Evolutionary conservation across 2,797 vertebrate species (phyloP).

Genomic region (Chelonia mydas): DNA sequence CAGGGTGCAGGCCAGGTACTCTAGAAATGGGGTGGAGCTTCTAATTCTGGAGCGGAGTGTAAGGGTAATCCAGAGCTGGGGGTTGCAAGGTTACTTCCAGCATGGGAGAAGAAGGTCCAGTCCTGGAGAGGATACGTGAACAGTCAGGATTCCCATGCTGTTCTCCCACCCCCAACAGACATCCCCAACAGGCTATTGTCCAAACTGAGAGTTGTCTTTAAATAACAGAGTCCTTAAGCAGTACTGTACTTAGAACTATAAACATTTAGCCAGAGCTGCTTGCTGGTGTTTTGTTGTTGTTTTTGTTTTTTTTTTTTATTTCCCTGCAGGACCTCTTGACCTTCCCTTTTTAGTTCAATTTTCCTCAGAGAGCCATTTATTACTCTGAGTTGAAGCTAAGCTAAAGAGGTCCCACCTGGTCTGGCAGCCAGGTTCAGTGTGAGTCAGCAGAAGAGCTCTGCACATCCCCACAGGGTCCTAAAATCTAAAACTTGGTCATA

Average conservation of each 20-base stretch:
- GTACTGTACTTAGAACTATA: neutral
- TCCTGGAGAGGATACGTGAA: neutral
- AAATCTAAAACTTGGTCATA: constrained; percentile 9
- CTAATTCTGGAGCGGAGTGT: neutral
- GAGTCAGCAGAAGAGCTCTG: neutral
- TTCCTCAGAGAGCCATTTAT: neutral
- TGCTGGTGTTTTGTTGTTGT: too few relatives aligned
- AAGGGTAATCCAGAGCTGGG: neutral
- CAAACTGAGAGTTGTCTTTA: neutral
- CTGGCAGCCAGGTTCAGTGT: neutral
- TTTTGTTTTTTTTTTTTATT: neutral
- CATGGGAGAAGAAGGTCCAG: neutral
- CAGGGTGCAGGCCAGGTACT: neutral
- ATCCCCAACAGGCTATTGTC: neutral
- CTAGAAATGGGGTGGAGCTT: neutral
- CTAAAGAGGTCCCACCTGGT: neutral
- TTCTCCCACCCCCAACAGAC: neutral
- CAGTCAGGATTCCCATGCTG: neutral
- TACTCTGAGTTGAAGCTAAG: neutral
- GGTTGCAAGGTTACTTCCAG: neutral
- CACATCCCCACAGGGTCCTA: neutral
- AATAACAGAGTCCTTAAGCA: neutral
- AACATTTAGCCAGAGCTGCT: neutral
- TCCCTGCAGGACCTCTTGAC: neutral
- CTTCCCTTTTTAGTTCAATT: neutral